These are phyloP conservation scores for Mesorhabditis spiculigera DNA, from an alignment of 2,888 invertebrate species.

Conservation along the genomic window DNA sequence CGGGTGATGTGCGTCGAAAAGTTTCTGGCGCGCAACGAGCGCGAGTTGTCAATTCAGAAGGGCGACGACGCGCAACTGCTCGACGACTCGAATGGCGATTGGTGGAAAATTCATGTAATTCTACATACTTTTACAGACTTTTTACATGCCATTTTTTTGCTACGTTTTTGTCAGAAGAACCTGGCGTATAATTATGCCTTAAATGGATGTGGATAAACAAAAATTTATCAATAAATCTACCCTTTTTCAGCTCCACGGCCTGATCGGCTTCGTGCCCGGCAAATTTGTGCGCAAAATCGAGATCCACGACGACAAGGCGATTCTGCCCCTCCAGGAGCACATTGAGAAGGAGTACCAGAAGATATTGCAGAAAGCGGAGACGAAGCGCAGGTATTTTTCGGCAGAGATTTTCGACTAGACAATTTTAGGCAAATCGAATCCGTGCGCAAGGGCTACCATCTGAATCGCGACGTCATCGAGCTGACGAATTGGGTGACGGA, in stretches of 20 bases:
- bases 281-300: neutral
- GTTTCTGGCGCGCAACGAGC: neutral
- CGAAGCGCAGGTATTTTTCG: neutral
- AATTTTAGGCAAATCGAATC: neutral
- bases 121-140: neutral
- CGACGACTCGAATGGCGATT: neutral
- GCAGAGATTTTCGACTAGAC: neutral
- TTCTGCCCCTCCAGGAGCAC: neutral
- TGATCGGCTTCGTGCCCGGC: neutral
- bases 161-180: too few relatives aligned
- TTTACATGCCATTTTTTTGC: too few relatives aligned
- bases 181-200: too few relatives aligned
- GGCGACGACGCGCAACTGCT: neutral
- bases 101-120: constrained; percentile 1
- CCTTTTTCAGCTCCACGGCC: neutral
- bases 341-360: neutral
- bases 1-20: neutral
- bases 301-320: neutral
- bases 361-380: neutral
- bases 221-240: neutral
- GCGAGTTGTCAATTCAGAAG: neutral
- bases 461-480: neutral
- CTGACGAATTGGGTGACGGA: neutral
- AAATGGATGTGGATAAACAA: too few relatives aligned
- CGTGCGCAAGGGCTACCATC: neutral